Evolutionary conservation across 2,113 vertebrate genomes (phyloP).

Genomic region (Calonectris borealis): DNA sequence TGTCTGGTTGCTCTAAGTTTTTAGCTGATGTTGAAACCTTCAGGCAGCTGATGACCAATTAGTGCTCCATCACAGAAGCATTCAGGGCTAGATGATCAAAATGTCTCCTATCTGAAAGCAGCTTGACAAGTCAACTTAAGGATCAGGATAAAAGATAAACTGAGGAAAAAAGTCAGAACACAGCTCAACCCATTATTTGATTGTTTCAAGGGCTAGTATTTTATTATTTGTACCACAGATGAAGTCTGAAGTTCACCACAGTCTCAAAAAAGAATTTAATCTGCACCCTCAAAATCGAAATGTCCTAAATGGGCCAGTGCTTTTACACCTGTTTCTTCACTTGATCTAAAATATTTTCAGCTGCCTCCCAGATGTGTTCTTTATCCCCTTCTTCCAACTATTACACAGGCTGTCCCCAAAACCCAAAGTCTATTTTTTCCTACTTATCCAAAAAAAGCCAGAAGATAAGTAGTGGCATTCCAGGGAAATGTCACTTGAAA

Average conservation of each 20-base stretch:
- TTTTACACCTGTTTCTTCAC: background rate
- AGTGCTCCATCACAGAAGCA: background rate
- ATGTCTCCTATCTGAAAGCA: background rate
- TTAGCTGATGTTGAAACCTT: background rate
- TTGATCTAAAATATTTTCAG: background rate
- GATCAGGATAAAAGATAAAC: background rate
- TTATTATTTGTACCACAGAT: background rate
- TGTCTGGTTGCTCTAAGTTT: accelerated
- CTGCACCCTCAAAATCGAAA: background rate
- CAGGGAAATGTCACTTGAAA: background rate
- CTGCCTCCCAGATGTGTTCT: background rate
- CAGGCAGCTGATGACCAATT: background rate
- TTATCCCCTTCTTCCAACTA: background rate
- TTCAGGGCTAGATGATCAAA: background rate
- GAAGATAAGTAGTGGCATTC: background rate
- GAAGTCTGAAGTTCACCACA: background rate
- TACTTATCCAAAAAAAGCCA: background rate
- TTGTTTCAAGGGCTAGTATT: background rate
- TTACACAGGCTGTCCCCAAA: background rate
- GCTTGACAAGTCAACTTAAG: background rate
- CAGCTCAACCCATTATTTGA: background rate
- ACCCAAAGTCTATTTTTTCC: background rate
- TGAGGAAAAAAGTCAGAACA: background rate
- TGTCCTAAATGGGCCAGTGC: background rate
- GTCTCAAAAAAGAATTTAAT: background rate